Percentiles rank a stretch among this genome's conserved stretches.
Conservation (phyloP, 1,140 invertebrate species). For the Eufriesea mexicana region DNA sequence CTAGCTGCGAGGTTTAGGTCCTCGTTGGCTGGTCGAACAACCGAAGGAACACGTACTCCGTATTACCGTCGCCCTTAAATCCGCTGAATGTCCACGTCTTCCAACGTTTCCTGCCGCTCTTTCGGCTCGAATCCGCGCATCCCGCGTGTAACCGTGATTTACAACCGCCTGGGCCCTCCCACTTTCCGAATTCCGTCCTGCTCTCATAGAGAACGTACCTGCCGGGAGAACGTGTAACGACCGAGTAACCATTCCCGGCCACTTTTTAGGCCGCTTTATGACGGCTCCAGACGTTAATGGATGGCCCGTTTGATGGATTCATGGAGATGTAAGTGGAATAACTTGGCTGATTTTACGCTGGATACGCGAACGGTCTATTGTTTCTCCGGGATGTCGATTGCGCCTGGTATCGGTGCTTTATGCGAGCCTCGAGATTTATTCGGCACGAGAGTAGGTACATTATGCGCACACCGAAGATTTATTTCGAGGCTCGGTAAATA, state of each 20-base stretch:
- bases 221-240: background rate
- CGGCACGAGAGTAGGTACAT: background rate
- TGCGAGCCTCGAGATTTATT: background rate
- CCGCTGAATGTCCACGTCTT: constrained; percentile 21
- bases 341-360: background rate
- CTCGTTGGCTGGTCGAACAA: constrained; percentile 15
- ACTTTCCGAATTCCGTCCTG: background rate
- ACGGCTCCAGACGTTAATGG: background rate
- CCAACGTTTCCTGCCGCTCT: background rate
- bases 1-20: constrained; percentile 37
- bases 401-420: background rate
- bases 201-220: background rate
- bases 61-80: constrained; percentile 31
- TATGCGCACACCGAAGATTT: background rate
- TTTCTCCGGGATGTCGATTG: background rate
- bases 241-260: background rate
- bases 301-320: background rate
- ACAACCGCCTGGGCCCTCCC: background rate
- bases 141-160: constrained; percentile 9
- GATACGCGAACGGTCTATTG: background rate
- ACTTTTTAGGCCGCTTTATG: background rate
- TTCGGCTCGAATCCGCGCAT: background rate
- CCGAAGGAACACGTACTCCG: constrained; percentile 11
- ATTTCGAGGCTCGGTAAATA: background rate
- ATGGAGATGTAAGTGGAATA: background rate